Conservation (phyloP, 2,888 invertebrate species). For the Acanthosoma haemorrhoidale region DNA sequence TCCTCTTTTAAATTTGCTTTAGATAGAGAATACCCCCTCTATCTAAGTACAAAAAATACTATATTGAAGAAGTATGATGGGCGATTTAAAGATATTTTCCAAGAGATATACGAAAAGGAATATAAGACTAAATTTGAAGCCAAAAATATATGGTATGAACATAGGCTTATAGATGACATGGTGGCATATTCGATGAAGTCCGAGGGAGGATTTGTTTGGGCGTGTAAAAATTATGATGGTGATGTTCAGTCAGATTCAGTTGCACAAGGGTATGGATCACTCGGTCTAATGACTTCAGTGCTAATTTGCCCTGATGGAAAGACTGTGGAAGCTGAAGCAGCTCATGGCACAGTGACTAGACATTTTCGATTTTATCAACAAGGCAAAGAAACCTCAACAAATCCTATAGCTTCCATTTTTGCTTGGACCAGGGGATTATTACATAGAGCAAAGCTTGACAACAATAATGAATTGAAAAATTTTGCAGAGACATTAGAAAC, state of each 20-base stretch:
- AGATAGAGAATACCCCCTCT: conserved; percentile 77
- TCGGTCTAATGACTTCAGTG: conserved; percentile 98
- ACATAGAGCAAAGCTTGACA: conserved; percentile 90
- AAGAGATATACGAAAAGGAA: conserved; percentile 84
- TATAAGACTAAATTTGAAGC: conserved; percentile 82
- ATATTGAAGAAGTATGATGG: conserved; percentile 95
- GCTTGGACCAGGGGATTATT: conserved; percentile 94
- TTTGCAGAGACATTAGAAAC: conserved; percentile 84
- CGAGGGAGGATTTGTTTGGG: conserved; percentile 98
- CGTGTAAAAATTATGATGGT: conserved; percentile 99
- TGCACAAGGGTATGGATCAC: conserved; percentile 92
- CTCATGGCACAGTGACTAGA: conserved; percentile 93
- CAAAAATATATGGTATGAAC: conserved; percentile 93
- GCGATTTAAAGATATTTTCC: conserved; percentile 94
- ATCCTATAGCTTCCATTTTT: conserved; percentile 97
- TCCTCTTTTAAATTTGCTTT: conserved; percentile 89
- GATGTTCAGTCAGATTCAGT: conserved; percentile 98
- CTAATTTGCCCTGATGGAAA: conserved; percentile 95
- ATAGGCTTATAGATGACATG: conserved; percentile 98
- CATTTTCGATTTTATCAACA: conserved; percentile 84
- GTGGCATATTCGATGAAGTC: conserved; percentile 97
- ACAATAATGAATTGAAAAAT: conserved; percentile 65
- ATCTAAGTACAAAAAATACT: conserved; percentile 94
- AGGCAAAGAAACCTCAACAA: conserved; percentile 97
- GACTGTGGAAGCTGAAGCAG: conserved; percentile 96